Conservation (phyloP, 1,140 invertebrate species). For the Cyrtorhinus lividipennis region DNA sequence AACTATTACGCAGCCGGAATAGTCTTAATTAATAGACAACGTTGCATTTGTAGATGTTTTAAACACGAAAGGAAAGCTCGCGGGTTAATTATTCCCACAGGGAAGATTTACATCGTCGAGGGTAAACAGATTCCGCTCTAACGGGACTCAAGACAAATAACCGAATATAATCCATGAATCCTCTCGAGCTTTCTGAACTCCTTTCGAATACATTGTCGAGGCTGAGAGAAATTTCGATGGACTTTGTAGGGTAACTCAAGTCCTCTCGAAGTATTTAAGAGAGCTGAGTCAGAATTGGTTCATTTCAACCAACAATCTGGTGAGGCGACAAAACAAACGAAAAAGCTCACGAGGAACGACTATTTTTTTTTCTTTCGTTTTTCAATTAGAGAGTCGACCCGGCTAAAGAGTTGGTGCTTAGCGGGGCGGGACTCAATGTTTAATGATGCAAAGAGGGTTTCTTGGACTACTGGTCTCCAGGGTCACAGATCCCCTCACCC, state of each 20-base stretch:
- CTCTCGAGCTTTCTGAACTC: neutral
- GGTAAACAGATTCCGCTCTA: neutral
- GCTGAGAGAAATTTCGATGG: no score
- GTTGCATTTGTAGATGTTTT: neutral
- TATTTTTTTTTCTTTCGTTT: neutral
- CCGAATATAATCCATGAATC: neutral
- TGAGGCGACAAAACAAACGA: neutral
- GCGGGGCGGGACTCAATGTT: constrained; percentile 12
- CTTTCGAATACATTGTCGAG: no score
- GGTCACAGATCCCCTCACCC: constrained; percentile 13
- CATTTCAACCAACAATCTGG: no score
- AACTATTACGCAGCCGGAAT: neutral
- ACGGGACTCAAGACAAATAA: neutral
- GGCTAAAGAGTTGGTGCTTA: constrained; percentile 11
- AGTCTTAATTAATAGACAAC: neutral
- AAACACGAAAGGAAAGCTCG: neutral
- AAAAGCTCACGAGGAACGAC: neutral
- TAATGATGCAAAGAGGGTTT: constrained; percentile 15
- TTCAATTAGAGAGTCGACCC: constrained; percentile 13
- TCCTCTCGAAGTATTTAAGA: no score
- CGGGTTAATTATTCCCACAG: neutral
- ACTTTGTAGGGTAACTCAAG: no score
- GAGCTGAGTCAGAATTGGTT: no score
- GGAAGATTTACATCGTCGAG: neutral
- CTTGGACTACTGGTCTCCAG: constrained; percentile 14